These are phyloP conservation scores for Crotophaga sulcirostris DNA, from an alignment of 2,113 vertebrate genomes.

Conservation along the genomic window DNA sequence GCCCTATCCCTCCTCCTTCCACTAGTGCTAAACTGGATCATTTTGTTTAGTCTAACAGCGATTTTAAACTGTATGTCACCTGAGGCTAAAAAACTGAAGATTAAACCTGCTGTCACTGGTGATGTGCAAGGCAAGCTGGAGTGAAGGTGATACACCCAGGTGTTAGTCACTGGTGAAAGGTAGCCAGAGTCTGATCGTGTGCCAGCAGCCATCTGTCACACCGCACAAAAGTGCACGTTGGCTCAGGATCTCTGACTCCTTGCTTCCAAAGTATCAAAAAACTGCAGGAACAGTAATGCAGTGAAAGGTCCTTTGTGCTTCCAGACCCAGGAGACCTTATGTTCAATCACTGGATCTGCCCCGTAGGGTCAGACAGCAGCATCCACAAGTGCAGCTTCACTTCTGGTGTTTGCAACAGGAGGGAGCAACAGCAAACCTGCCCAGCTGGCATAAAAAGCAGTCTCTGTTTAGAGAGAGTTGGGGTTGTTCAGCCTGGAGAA, in stretches of 20 bases:
- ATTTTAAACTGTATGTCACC: background rate
- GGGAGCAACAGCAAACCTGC: background rate
- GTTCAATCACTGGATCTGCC: background rate
- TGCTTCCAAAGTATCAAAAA: background rate
- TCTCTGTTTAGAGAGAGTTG: no score
- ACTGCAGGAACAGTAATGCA: background rate
- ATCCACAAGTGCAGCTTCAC: background rate
- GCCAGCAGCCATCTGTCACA: background rate
- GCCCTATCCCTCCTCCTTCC: background rate
- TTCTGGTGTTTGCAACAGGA: background rate
- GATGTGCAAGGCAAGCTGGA: background rate
- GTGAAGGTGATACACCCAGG: background rate
- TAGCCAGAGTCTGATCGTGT: background rate
- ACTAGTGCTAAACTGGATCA: background rate
- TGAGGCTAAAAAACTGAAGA: background rate
- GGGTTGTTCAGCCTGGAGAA: no score
- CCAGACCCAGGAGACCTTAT: background rate
- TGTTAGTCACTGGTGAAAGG: background rate
- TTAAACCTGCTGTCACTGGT: background rate
- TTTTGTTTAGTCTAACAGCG: background rate
- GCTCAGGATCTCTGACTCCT: background rate
- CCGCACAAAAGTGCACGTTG: fast-evolving
- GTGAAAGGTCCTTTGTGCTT: background rate
- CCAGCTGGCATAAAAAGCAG: no score
- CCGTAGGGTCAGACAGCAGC: fast-evolving